Evolutionary conservation across 23 tunicate genomes (phyloP), one percentile per base, ranked within the genome.

Genomic region (Oikopleura vanhoeffeni): DNA sequence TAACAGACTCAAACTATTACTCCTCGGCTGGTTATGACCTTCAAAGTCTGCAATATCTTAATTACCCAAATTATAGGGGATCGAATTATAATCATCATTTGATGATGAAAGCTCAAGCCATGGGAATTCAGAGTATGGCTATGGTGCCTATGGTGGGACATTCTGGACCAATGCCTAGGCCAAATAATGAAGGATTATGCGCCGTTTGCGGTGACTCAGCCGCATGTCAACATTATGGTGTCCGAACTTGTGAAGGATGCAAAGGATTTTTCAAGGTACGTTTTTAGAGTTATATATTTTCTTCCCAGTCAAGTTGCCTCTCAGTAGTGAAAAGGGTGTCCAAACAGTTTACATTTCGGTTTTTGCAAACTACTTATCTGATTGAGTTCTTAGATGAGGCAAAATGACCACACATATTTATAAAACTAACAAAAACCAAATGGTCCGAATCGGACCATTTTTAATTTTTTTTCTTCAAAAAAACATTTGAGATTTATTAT

Each of bases 191-290:
- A 83, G 93, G 97, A 4, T 67, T 92, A 3, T 92, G 97, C 41
- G 97, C 97, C 24, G 97, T 92, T 0, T 92, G 97, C 41, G 97
- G 97, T 0, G 97, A 92, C 84, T 89, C 89, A 76, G 97, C 97
- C 0, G 97, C 97, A 27, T 92, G 97, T 67, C 97, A 92, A 57
- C 97, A 92, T 76, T 92, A 92, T 67, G 97, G 97, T 30, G 97
- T 92, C 27, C 84, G 97, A 58, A 92, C 97, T 27, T 92, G 97
- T 84, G 97, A 92, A 76, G 97, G 97, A 41, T 92, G 97, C 89
- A 92, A 92, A 86, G 97, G 97, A n/a, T 92, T 92, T 84, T 92
- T 92, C 83, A 92, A 91, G 91, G 97, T 91, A 85, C n/a, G n/a
- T n/a, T n/a, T n/a, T n/a, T n/a, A n/a, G n/a, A n/a, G 76, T 35